Evolutionary conservation across 2,113 vertebrate species (phyloP).

Genomic region (Bujurquina vittata): DNA sequence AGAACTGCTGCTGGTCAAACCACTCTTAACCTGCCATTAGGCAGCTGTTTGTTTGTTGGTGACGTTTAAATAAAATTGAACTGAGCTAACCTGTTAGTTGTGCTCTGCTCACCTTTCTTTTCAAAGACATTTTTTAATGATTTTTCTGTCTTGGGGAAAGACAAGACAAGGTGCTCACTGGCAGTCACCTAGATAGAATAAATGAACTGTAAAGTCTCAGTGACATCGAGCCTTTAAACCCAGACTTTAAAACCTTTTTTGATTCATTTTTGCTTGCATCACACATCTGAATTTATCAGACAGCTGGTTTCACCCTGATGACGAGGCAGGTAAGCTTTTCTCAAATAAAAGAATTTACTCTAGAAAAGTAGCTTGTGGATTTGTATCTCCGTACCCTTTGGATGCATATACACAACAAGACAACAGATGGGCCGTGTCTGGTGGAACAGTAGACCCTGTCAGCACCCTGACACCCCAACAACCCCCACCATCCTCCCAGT

Average conservation of each 20-base stretch:
- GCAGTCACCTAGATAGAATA: not conserved
- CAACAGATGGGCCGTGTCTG: slow-evolving; percentile 63
- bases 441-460: slow-evolving; percentile 54
- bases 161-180: not conserved
- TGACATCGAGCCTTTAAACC: not conserved
- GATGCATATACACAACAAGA: not conserved
- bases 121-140: not conserved
- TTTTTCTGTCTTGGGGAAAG: not conserved
- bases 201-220: not conserved
- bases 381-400: not conserved
- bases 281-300: not conserved
- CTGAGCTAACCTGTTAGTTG: not conserved
- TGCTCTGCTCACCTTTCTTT: not conserved
- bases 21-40: not conserved
- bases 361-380: not conserved
- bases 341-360: not conserved
- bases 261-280: not conserved
- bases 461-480: slow-evolving; percentile 44
- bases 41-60: too few species aligned
- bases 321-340: not conserved
- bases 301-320: not conserved
- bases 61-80: too few species aligned
- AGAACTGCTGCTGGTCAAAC: not conserved
- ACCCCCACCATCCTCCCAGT: slow-evolving; percentile 29
- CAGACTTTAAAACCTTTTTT: not conserved